These are phyloP conservation scores for Bucco capensis DNA, from an alignment of 2,113 vertebrate genomes.

Conservation along the genomic window DNA sequence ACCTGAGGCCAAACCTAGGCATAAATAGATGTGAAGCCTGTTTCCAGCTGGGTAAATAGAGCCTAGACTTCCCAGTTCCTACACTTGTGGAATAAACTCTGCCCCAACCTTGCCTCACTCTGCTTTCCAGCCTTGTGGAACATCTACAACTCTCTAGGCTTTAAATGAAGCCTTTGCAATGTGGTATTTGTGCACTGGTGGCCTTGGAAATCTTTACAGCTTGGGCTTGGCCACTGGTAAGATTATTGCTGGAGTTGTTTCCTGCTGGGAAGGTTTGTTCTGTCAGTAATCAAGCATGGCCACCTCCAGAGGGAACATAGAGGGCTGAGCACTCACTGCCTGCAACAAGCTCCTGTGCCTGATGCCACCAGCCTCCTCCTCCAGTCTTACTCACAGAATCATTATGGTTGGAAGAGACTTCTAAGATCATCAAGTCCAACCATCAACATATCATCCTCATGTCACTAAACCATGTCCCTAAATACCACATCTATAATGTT, in stretches of 20 bases:
- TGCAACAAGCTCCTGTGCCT: background rate
- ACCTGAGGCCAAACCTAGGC: conserved; percentile 50
- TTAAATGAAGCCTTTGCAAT: background rate
- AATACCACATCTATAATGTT: no score
- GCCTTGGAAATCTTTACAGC: conserved; percentile 14
- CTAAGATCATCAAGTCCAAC: no score
- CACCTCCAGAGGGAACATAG: rapidly evolving
- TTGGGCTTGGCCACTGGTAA: background rate
- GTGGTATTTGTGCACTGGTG: background rate
- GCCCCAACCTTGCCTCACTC: background rate
- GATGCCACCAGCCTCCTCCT: background rate
- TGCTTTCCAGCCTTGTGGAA: background rate
- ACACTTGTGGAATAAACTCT: background rate
- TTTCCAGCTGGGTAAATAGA: conserved; percentile 66
- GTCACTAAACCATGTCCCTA: no score
- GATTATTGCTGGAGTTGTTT: background rate
- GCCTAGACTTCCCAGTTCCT: background rate
- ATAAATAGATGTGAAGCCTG: background rate
- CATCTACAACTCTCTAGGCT: rapidly evolving
- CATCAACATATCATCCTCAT: no score
- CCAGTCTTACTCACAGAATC: background rate
- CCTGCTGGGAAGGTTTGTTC: background rate
- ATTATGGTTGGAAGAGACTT: no score
- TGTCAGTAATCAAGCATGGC: background rate
- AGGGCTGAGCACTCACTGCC: rapidly evolving